Evolutionary conservation across 1,140 invertebrate genomes (phyloP), one percentile per base, ranked within the genome.

Genomic region (Meloidogyne chitwoodi): DNA sequence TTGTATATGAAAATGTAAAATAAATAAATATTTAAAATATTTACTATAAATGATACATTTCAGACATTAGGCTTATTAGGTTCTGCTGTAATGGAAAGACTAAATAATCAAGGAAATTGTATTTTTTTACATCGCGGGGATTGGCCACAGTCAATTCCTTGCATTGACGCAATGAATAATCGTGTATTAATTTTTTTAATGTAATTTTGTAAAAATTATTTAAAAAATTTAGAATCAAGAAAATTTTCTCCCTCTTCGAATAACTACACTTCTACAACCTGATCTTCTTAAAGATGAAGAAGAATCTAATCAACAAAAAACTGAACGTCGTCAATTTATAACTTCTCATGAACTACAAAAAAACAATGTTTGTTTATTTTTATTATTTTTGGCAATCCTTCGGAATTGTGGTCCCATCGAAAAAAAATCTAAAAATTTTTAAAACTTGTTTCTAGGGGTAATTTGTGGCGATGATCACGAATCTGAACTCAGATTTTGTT

Each of bases 141-240:
- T 22, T 48, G 34, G 68, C 78, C 78, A 2, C 78, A 79, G 44
- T 80, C 78, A 22, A 80, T 79, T 77, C 78, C 78, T 4, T 79
- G 78, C 44, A 38, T 79, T 41, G 31, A 80, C 5, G 75, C 68
- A n/a, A 79, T 81, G 66, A 34, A 78, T 48, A 71, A 67, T 19
- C 11, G 29, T 29, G 41, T n/a, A 24, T 61, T 72, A n/a, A n/a
- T n/a, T 8, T n/a, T n/a, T 6, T n/a, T 56, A 63, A 64, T 76
- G 4, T n/a, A 26, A 27, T 74, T 75, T n/a, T 61, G 1, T 19
- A 4, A n/a, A 63, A 73, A 73, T 73, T 26, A 38, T 10, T 27
- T 69, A n/a, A 26, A 22, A 62, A 74, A 41, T 78, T 69, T 38
- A 78, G 77, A 12, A 80, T 22, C 14, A n/a, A 26, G 63, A 71